Evolutionary conservation across 2,888 invertebrate species (phyloP).

Genomic region (Latheticus oryzae): DNA sequence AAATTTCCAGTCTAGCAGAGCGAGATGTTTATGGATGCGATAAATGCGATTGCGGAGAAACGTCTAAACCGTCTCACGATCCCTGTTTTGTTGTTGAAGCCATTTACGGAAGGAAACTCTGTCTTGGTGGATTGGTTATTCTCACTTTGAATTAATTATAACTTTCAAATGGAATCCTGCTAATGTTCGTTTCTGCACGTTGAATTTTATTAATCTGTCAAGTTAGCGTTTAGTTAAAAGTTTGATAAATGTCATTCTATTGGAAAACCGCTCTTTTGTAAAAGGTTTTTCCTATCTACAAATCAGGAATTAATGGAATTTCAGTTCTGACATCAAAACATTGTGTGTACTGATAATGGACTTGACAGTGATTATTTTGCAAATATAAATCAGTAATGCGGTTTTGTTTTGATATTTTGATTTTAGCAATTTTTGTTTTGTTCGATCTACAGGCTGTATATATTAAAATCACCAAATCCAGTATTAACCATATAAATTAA

Average conservation of each 20-base stretch:
- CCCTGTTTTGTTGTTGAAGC: slow-evolving; percentile 35
- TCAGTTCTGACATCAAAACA: slow-evolving; percentile 5
- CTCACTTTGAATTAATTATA: slow-evolving; percentile 37
- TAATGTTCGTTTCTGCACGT: slow-evolving; percentile 5
- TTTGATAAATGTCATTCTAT: too few relatives aligned
- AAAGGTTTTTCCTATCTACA: slow-evolving; percentile 1
- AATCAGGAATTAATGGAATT: slow-evolving; percentile 24
- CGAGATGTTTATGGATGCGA: slow-evolving; percentile 41
- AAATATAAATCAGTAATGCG: slow-evolving; percentile 6
- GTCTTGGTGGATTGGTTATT: slow-evolving; percentile 20
- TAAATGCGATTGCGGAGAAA: slow-evolving; percentile 38
- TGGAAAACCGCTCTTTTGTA: not conserved
- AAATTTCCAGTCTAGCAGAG: slow-evolving; percentile 39
- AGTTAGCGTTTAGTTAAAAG: too few relatives aligned
- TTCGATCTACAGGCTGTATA: slow-evolving; percentile 36
- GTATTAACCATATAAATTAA: slow-evolving; percentile 33
- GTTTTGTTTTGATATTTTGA: not conserved
- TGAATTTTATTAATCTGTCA: slow-evolving; percentile 20
- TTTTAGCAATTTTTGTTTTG: not conserved
- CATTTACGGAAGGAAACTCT: slow-evolving; percentile 26
- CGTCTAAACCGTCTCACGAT: slow-evolving; percentile 32
- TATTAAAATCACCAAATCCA: slow-evolving; percentile 11
- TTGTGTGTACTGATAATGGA: slow-evolving; percentile 11
- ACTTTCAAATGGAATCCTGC: slow-evolving; percentile 17
- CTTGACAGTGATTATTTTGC: slow-evolving; percentile 11